Base-by-base conservation (phyloP, 2,888 invertebrate species). In the Tanytarsus gracilentus region DNA sequence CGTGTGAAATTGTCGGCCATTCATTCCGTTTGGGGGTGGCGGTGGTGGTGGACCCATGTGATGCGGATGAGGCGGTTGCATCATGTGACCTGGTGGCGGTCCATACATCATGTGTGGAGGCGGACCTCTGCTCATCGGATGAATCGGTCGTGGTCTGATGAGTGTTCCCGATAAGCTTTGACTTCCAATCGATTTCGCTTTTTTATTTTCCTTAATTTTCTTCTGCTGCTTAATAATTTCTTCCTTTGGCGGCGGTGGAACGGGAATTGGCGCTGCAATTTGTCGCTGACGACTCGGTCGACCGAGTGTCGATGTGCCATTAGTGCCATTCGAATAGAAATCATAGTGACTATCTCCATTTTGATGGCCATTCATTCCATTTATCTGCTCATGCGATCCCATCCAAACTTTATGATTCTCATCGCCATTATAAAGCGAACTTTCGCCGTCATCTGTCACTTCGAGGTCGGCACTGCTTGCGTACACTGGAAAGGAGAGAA, bases 361-460 rank as follows among this genome's bases (percentile, higher is more conserved):
- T 18, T 84, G 76, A 55, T 84, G 79, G 60, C 79, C 78, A 65
- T 82, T 74, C 62, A 80, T 76, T 21, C 77, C 83, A 63, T 86
- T 86, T 29, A 88, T 77, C 61, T 86, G 82, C 70, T 88, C 88
- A 27, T 83, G 80, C 25, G 83, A 83, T 7, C 89, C 88, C 2
- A 88, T 87, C 93, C 94, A 94, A 39, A 94, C 86, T 72, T 94
- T 94, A 72, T 94, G 93, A 71, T 94, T 94, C 72, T 92, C 92
- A 68, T 93, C 90, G 0, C 91, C 92, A 68, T 92, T 92, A 73
- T 86, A 92, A 61, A 85, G 83, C 64, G 90, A 90, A 21, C 87
- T 78, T 65, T 91, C 88, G 65, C 90, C 90, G 62, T 85, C 84
- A 27, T 72, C 72, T 63, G 74, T 68, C 62, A 77, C 68, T 66